phyloP scores from a whole-genome alignment of 2,888 invertebrate species.

The Eutolmus rufibarbis region DNA sequence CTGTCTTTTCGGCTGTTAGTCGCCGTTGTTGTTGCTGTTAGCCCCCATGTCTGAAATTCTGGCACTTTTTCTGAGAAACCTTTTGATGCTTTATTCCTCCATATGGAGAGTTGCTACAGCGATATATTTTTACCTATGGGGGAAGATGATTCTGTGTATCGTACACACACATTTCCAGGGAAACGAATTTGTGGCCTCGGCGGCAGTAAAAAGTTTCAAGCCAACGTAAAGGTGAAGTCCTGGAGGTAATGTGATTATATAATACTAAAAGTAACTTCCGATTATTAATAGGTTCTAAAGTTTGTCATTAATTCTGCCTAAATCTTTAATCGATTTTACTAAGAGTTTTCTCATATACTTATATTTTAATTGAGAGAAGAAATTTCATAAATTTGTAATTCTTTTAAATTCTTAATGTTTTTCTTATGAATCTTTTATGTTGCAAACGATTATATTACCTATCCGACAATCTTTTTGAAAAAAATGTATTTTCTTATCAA shows the following conservation, averaged over 20 bases:
- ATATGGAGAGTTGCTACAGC: neutral
- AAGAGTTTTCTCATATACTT: neutral
- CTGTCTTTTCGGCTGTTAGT: neutral
- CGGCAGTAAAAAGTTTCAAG: neutral
- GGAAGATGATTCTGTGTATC: neutral
- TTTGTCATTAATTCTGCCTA: neutral
- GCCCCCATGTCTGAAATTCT: neutral
- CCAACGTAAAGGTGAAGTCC: neutral
- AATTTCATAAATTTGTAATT: too few species aligned
- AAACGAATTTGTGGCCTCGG: neutral
- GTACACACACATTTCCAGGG: neutral
- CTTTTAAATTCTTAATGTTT: too few species aligned
- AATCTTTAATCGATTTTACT: neutral
- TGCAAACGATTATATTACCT: too few species aligned
- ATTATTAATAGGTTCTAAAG: neutral
- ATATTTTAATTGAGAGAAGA: neutral
- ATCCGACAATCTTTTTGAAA: too few species aligned
- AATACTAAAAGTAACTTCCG: neutral
- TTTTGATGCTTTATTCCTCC: neutral
- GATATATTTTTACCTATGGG: neutral
- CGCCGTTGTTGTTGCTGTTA: neutral
- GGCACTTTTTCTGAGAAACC: neutral
- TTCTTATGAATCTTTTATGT: too few species aligned
- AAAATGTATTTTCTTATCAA: too few species aligned
- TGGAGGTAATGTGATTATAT: neutral